Evolutionary conservation across 2,888 invertebrate genomes (phyloP).

Genomic region (Calameuta idolon): DNA sequence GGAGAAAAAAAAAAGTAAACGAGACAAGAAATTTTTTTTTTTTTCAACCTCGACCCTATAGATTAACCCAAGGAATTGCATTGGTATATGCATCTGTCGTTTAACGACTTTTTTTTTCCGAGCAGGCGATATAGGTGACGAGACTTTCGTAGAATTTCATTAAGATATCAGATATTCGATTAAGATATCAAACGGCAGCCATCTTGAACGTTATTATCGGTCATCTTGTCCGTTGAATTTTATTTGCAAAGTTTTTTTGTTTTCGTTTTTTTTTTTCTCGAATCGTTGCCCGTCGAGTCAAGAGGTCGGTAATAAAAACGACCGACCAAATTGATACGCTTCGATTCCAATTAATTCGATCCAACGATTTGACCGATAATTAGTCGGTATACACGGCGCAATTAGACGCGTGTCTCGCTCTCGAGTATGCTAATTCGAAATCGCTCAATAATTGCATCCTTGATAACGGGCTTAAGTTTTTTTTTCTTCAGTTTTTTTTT

Average conservation of each 20-base stretch:
- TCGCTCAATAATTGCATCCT: neutral
- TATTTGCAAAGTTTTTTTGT: neutral
- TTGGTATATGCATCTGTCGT: neutral
- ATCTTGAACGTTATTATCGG: neutral
- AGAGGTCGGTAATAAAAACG: neutral
- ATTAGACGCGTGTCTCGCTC: neutral
- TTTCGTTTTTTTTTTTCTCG: neutral
- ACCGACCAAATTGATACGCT: neutral
- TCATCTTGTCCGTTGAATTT: neutral
- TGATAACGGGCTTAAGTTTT: neutral
- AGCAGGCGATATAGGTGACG: neutral
- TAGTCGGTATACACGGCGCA: neutral
- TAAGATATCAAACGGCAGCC: conserved; percentile 21
- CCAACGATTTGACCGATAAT: neutral
- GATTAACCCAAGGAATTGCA: neutral
- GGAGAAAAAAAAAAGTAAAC: neutral
- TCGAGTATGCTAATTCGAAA: neutral
- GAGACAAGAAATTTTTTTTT: neutral
- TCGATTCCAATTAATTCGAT: neutral
- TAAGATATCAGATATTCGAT: conserved; percentile 36
- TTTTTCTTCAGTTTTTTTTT: neutral
- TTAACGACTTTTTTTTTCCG: neutral
- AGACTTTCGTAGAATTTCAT: conserved; percentile 21
- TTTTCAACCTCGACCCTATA: neutral
- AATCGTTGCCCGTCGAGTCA: neutral